Conservation (phyloP, 1,140 invertebrate species). For the Musca domestica region DNA sequence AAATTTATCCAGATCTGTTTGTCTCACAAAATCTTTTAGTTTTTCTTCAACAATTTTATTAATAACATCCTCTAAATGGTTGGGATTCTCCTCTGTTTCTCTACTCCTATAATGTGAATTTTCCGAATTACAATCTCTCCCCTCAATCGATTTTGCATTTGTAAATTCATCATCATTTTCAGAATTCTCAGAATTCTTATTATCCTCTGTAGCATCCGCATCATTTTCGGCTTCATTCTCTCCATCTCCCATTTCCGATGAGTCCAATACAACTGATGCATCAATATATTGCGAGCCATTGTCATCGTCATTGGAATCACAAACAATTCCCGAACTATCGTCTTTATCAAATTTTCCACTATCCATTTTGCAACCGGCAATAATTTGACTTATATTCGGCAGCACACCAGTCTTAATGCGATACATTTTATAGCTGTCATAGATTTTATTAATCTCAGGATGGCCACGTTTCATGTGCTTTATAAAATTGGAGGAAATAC, state of each 20-base stretch:
- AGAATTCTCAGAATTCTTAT: neutral
- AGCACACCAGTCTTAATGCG: neutral
- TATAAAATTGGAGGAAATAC: constrained; percentile 26
- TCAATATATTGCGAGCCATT: neutral
- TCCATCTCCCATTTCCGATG: neutral
- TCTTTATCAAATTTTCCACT: too few relatives aligned
- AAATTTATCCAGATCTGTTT: neutral
- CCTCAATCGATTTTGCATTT: neutral
- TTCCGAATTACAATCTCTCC: neutral
- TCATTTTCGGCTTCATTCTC: neutral
- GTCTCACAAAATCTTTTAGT: constrained; percentile 15
- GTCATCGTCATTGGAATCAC: neutral
- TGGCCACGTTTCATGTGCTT: constrained; percentile 26
- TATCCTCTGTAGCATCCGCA: neutral
- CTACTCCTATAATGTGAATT: too few relatives aligned
- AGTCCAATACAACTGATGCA: neutral
- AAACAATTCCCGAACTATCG: too few relatives aligned
- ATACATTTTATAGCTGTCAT: constrained; percentile 22
- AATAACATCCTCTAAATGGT: neutral
- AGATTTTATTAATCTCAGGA: constrained; percentile 25
- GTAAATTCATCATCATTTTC: neutral
- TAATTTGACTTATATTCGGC: neutral
- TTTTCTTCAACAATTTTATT: constrained; percentile 24
- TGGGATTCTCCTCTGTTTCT: neutral
- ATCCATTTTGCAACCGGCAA: neutral